Evolutionary conservation across 2,888 invertebrate genomes (phyloP), one percentile per base, ranked within the genome.

Genomic region (Apotomis capreana): DNA sequence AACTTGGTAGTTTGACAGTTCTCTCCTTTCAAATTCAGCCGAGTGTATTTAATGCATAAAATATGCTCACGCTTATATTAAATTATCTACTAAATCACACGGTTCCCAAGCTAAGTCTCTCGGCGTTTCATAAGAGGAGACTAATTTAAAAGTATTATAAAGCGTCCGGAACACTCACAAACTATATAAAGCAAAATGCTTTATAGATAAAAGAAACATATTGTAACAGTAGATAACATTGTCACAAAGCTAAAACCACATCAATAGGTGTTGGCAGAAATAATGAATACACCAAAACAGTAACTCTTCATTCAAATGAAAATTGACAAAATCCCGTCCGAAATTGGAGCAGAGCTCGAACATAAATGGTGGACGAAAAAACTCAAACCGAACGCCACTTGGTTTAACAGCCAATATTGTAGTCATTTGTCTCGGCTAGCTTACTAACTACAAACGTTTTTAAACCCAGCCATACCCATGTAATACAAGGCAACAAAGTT

Each of bases 371-470:
- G 75, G 76, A 74, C 78, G 81, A 83, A 85, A 86, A 79, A 70
- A 67, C 49, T 37, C 36, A 5, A 69, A 36, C 61, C 46, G 55
- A 59, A 61, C 77, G 76, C 80, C 80, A 80, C 79, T 83, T 82
- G 84, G 83, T 85, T 84, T 84, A 87, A 87, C 87, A 87, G 84
- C 87, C 87, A 88, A 88, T 87, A 88, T 87, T 87, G 83, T 81
- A 83, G 86, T 84, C 86, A 86, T 88, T 87, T 88, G 88, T 88
- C 87, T 85, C 82, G 78, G 79, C 79, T 81, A 80, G 85, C 83
- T 84, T 82, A 83, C 78, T 80, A 6, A 77, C 78, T 76, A 79
- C 82, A 81, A 83, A 78, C 76, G 76, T 75, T 26, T 78, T 70
- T 74, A 73, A 26, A 44, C 51, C 26, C 12, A 3, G 55, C 55